A percentile compares a stretch with the other conserved stretches of the same genome.
Conservation (phyloP, 2,888 invertebrate species). For the Lasiommata megera region DNA sequence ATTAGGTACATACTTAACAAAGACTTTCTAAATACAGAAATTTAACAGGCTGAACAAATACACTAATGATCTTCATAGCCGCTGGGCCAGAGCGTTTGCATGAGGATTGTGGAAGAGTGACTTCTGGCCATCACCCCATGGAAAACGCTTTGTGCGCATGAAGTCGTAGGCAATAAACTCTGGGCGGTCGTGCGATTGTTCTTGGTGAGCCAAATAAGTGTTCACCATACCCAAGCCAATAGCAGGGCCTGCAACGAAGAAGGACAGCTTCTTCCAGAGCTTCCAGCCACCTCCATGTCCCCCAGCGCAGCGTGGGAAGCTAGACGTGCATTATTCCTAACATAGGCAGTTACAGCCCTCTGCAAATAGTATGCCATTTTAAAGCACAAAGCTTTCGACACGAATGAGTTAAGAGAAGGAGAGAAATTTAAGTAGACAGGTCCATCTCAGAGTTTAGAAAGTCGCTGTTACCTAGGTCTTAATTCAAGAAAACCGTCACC, state of each 20-base stretch:
- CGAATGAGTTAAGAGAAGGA: too few relatives aligned
- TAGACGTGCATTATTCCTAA: conserved; percentile 68
- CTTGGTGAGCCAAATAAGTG: conserved; percentile 85
- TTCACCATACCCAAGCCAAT: conserved; percentile 88
- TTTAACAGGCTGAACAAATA: too few relatives aligned
- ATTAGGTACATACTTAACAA: too few relatives aligned
- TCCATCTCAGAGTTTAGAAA: too few relatives aligned
- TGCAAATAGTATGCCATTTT: conserved; percentile 75
- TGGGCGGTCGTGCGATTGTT: conserved; percentile 82
- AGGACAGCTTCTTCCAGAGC: conserved; percentile 89
- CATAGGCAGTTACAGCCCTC: conserved; percentile 67
- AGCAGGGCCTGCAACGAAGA: conserved; percentile 89
- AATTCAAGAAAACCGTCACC: too few relatives aligned
- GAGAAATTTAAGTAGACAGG: too few relatives aligned
- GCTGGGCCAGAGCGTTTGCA: too few relatives aligned
- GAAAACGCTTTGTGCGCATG: conserved; percentile 92
- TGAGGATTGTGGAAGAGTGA: too few relatives aligned
- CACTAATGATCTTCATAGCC: too few relatives aligned
- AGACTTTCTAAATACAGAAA: too few relatives aligned
- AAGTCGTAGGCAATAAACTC: conserved; percentile 90
- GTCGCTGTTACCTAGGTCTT: too few relatives aligned
- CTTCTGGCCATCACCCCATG: conserved; percentile 96
- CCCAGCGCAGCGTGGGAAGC: conserved; percentile 68
- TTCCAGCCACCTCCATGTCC: conserved; percentile 83
- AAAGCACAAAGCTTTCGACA: conserved; percentile 13